Conservation (phyloP, 2,797 vertebrate species). For the Thunnus albacares region DNA sequence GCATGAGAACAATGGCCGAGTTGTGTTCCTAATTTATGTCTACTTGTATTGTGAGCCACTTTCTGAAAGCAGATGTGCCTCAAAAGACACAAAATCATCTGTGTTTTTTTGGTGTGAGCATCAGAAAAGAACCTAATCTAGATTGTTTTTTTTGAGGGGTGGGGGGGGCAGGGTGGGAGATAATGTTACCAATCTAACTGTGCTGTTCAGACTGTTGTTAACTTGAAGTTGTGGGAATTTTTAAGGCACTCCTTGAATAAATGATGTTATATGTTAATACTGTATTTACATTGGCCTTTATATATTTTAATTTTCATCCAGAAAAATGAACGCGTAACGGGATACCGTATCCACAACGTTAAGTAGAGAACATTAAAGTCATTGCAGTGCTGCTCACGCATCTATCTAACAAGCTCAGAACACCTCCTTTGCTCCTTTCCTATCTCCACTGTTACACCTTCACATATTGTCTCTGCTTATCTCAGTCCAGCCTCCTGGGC, state of each 20-base stretch:
- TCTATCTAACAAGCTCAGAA: constrained; percentile 23
- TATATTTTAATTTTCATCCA: background rate
- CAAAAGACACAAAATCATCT: constrained; percentile 56
- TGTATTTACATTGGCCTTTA: background rate
- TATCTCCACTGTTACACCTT: constrained; percentile 71
- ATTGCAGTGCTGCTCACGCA: constrained; percentile 46
- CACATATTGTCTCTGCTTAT: constrained; percentile 78
- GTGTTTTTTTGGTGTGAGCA: constrained; percentile 36
- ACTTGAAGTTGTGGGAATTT: constrained; percentile 69
- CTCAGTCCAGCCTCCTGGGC: constrained; percentile 58
- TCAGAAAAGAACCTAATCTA: constrained; percentile 31
- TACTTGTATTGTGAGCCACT: constrained; percentile 57
- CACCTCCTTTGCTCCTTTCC: constrained; percentile 40
- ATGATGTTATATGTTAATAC: constrained; percentile 56
- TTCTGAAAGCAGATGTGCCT: constrained; percentile 72
- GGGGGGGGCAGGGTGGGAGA: background rate
- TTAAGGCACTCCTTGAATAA: constrained; percentile 79
- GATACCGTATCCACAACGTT: background rate
- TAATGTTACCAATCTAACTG: constrained; percentile 55
- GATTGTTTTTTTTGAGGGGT: constrained; percentile 13
- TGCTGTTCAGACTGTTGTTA: constrained; percentile 64
- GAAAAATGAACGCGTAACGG: background rate
- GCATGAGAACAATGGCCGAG: constrained; percentile 68
- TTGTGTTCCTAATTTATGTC: constrained; percentile 66
- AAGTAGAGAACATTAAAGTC: constrained; percentile 23